Percentiles rank a stretch among this genome's conserved stretches.
phyloP scores from a whole-genome alignment of 2,888 invertebrate species.

The Oasisia sp. region DNA sequence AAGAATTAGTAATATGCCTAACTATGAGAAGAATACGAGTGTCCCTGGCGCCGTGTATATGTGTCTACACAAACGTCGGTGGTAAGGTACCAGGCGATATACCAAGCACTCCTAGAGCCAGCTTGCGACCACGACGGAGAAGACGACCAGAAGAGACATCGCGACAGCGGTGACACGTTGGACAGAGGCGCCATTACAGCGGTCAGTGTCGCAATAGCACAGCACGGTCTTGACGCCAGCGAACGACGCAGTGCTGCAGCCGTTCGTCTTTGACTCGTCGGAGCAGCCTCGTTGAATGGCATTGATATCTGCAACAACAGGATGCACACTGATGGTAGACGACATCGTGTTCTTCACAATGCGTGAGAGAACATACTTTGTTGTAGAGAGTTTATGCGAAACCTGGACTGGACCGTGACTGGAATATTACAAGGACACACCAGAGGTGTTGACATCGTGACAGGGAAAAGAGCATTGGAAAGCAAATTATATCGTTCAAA shows the following conservation, averaged over 20 bases:
- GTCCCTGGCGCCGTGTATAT: no score
- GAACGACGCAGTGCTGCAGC: background rate
- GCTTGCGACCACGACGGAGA: background rate
- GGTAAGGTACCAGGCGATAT: background rate
- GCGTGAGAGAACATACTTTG: no score
- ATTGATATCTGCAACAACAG: background rate
- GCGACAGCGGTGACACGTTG: background rate
- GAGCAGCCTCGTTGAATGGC: background rate
- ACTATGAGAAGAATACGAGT: no score
- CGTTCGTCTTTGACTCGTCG: background rate
- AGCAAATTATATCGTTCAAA: no score
- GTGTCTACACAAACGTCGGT: background rate
- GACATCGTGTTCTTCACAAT: no score
- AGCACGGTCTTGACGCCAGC: background rate
- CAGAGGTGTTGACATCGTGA: no score
- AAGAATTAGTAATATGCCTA: no score
- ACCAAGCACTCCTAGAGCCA: background rate
- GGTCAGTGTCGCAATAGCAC: background rate
- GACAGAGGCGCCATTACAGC: background rate
- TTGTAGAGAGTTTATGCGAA: no score
- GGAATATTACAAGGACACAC: no score
- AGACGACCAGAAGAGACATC: background rate
- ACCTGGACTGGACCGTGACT: no score
- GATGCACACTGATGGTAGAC: background rate
- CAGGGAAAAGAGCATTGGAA: no score